phyloP scores from a whole-genome alignment of 1,140 invertebrate genomes.

The Gerris buenoi region DNA sequence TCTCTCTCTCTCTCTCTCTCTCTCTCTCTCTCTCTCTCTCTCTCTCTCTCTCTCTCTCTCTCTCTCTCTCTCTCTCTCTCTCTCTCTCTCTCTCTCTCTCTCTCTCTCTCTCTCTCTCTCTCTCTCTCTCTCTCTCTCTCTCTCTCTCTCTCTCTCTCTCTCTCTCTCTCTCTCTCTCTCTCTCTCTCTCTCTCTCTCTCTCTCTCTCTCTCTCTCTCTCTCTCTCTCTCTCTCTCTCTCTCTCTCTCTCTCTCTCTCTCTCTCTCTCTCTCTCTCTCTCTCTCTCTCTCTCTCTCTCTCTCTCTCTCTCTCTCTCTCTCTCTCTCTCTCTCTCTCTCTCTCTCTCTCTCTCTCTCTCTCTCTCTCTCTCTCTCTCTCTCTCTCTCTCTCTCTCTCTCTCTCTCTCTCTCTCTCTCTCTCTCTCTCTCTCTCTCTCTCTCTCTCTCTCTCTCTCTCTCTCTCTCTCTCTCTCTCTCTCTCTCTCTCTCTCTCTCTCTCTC shows the following conservation, averaged over 20 bases:
- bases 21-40: constrained; percentile 16
- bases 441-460: too few relatives aligned
- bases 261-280: constrained; percentile 9
- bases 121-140: constrained; percentile 12
- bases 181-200: constrained; percentile 13
- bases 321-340: too few relatives aligned
- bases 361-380: too few relatives aligned
- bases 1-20: constrained; percentile 17
- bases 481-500: too few relatives aligned
- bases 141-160: constrained; percentile 13
- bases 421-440: too few relatives aligned
- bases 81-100: constrained; percentile 14
- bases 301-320: constrained; percentile 7
- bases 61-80: constrained; percentile 17
- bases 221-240: constrained; percentile 13
- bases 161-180: constrained; percentile 13
- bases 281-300: constrained; percentile 8
- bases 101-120: constrained; percentile 13
- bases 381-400: too few relatives aligned
- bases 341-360: too few relatives aligned
- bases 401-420: too few relatives aligned
- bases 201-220: constrained; percentile 13
- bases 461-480: too few relatives aligned
- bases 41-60: constrained; percentile 16
- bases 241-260: constrained; percentile 7